A percentile compares a stretch with the other conserved stretches of the same genome.
Conservation (phyloP, 2,888 invertebrate species). For the Drosophila anceps region DNA sequence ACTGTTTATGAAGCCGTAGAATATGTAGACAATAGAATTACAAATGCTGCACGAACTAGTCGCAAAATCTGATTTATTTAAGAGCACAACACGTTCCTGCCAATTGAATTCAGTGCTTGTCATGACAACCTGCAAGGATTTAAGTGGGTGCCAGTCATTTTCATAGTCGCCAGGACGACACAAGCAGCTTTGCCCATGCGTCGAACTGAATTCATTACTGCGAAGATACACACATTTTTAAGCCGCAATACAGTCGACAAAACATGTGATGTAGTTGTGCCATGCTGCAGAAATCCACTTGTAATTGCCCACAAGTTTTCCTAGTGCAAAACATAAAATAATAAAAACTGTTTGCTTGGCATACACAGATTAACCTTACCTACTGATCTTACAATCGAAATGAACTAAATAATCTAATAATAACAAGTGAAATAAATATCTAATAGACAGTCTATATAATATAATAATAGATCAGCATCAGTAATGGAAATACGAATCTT, state of each 20-base stretch:
- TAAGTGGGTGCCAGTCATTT: constrained; percentile 36
- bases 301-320: background rate
- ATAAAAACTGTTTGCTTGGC: background rate
- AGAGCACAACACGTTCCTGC: constrained; percentile 32
- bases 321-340: background rate
- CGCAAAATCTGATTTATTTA: constrained; percentile 52
- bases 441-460: background rate
- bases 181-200: constrained; percentile 30
- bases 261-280: background rate
- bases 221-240: constrained; percentile 19
- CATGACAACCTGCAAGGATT: constrained; percentile 52
- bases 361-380: background rate
- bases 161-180: constrained; percentile 34
- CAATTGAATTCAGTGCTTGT: constrained; percentile 26
- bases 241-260: constrained; percentile 36
- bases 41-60: constrained; percentile 25
- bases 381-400: background rate
- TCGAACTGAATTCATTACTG: constrained; percentile 30
- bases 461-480: background rate
- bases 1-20: constrained; percentile 22
- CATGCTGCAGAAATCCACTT: background rate
- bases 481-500: background rate
- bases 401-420: background rate
- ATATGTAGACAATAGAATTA: constrained; percentile 49
- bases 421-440: background rate